Evolutionary conservation across 2,888 invertebrate genomes (phyloP), one percentile per base, ranked within the genome.

Genomic region (Brachyptera putata): DNA sequence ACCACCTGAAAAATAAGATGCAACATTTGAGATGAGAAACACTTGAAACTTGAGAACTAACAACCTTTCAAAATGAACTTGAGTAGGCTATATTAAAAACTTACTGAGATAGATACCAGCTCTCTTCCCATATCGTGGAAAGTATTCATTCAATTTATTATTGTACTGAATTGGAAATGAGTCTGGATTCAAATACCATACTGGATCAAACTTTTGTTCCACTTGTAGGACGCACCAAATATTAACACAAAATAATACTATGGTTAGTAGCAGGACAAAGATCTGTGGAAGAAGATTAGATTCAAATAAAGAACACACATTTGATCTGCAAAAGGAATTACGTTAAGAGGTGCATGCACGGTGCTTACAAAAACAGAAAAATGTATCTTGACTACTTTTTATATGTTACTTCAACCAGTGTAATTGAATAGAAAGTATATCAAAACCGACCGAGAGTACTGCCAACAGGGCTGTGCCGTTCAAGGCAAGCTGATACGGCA

Each of bases 151-250:
- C 24, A 74, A 63, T 57, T 73, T 72, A 4, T 74, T 66, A 58
- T 71, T 69, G 61, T 70, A 75, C 53, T 69, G 67, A 11, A 73
- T 69, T 1, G 74, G 73, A 63, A 75, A 74, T 3, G 75, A 75
- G 21, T 71, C 71, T 53, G 73, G 71, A 64, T 73, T 71, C 50
- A 75, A 65, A 65, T 75, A 75, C 71, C 70, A 70, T 16, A 72
- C 69, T 0, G 76, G 75, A 61, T 76, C 74, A 57, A 76, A 76
- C 49, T 76, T 72, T 61, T 74, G 74, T 14, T 71, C 68, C 18
- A 75, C 63, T 21, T 73, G 70, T 26, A 70, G 68, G 18, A 72
- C 67, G 13, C 70, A 71, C 72, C 71, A 73, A 1, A 72, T 66
- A 58, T 76, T 77, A 4, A 73, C 59, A 24, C 70, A 70, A 0